Evolutionary conservation across 2,797 vertebrate species (phyloP).

Genomic region (Argya squamiceps): DNA sequence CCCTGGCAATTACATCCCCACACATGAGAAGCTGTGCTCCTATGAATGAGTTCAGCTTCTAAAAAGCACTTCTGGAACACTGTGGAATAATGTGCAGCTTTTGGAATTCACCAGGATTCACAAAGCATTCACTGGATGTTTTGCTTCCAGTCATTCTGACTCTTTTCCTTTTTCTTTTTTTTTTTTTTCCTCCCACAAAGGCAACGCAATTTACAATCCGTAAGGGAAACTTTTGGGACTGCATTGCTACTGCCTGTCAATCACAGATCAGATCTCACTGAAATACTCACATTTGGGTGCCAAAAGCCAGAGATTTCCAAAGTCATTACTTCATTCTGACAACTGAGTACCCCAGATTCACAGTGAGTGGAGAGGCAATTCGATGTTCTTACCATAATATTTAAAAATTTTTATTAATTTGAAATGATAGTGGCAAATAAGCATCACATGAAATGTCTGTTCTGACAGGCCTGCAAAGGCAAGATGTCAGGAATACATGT

Average conservation of each 20-base stretch:
- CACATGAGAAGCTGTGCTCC: background rate
- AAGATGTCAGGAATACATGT: background rate
- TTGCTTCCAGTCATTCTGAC: background rate
- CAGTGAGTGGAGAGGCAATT: background rate
- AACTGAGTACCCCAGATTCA: background rate
- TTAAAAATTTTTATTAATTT: background rate
- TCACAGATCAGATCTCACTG: background rate
- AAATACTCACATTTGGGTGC: background rate
- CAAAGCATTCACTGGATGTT: background rate
- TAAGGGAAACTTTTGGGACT: background rate
- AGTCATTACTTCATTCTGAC: background rate
- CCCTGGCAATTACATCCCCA: background rate
- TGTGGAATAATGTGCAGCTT: background rate
- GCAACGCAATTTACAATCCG: background rate
- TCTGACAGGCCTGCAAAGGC: background rate
- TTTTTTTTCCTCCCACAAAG: accelerated
- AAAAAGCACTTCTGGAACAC: background rate
- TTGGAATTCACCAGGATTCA: background rate
- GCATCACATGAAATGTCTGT: background rate
- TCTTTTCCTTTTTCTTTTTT: accelerated
- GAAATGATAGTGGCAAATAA: background rate
- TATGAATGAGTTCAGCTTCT: background rate
- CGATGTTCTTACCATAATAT: background rate
- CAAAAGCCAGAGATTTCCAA: background rate
- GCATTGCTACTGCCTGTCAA: background rate